Evolutionary conservation across 2,113 vertebrate genomes (phyloP).

Genomic region (Lasiurus cinereus): DNA sequence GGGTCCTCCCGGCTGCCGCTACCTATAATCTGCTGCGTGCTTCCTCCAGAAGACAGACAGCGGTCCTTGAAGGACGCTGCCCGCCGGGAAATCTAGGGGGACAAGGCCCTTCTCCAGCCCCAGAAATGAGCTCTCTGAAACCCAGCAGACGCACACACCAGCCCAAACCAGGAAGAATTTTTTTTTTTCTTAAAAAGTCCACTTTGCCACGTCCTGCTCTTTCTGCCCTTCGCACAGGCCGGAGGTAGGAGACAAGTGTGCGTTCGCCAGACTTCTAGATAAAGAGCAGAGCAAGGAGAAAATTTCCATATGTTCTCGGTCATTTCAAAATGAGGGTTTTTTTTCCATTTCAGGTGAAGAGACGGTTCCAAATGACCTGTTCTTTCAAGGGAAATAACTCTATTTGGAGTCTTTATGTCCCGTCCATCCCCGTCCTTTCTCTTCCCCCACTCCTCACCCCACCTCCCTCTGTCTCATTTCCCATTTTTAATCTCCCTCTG

Average conservation of each 20-base stretch:
- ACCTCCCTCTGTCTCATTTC: not conserved
- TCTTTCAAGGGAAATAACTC: constrained; percentile 48
- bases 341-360: constrained; percentile 34
- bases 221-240: not conserved
- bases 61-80: not conserved
- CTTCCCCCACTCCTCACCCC: not conserved
- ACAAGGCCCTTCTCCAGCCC: not conserved
- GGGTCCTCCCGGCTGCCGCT: not conserved
- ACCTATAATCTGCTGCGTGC: not conserved
- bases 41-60: not conserved
- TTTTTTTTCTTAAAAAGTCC: not conserved
- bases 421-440: no score
- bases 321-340: constrained; percentile 45
- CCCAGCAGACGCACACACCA: not conserved
- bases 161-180: not conserved
- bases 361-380: constrained; percentile 54
- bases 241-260: not conserved
- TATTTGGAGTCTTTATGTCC: not conserved
- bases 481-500: not conserved
- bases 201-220: not conserved
- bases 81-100: not conserved
- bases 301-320: constrained; percentile 57
- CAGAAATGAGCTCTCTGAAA: constrained; percentile 19
- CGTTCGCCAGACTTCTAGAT: not conserved
- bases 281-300: constrained; percentile 48